Conservation (phyloP, 1,140 invertebrate genomes). For the Drosophila lacertosa region DNA sequence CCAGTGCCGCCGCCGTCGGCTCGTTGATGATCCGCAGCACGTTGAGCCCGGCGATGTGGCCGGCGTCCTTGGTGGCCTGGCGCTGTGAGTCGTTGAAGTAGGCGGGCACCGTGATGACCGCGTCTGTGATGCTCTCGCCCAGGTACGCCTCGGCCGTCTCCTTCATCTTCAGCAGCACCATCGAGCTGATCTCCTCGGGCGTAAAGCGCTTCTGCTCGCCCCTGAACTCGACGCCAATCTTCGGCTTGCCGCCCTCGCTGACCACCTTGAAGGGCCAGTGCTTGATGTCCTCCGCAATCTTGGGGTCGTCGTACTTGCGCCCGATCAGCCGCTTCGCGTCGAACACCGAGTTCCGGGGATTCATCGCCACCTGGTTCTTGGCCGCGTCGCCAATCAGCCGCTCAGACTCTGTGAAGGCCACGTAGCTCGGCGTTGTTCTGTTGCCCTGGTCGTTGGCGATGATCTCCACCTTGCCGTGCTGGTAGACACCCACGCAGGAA, state of each 20-base stretch:
- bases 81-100: slow-evolving; percentile 89
- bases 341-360: slow-evolving; percentile 80
- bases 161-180: slow-evolving; percentile 89
- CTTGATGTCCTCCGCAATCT: slow-evolving; percentile 90
- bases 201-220: slow-evolving; percentile 90
- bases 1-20: slow-evolving; percentile 89
- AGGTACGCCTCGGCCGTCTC: slow-evolving; percentile 92
- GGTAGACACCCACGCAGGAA: slow-evolving; percentile 92
- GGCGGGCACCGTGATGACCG: slow-evolving; percentile 86
- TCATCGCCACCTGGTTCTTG: slow-evolving; percentile 86
- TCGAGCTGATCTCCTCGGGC: slow-evolving; percentile 91
- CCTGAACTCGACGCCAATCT: slow-evolving; percentile 90
- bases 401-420: slow-evolving; percentile 98
- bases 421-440: slow-evolving; percentile 97
- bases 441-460: slow-evolving; percentile 98
- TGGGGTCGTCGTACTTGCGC: slow-evolving; percentile 88
- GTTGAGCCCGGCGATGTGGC: slow-evolving; percentile 88
- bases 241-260: slow-evolving; percentile 87
- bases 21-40: slow-evolving; percentile 90
- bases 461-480: slow-evolving; percentile 95
- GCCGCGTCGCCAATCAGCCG: slow-evolving; percentile 98
- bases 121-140: slow-evolving; percentile 88
- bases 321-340: slow-evolving; percentile 88
- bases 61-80: slow-evolving; percentile 88
- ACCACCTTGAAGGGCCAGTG: slow-evolving; percentile 91